phyloP scores from a whole-genome alignment of 1,140 invertebrate genomes.

The Trialeurodes vaporariorum region DNA sequence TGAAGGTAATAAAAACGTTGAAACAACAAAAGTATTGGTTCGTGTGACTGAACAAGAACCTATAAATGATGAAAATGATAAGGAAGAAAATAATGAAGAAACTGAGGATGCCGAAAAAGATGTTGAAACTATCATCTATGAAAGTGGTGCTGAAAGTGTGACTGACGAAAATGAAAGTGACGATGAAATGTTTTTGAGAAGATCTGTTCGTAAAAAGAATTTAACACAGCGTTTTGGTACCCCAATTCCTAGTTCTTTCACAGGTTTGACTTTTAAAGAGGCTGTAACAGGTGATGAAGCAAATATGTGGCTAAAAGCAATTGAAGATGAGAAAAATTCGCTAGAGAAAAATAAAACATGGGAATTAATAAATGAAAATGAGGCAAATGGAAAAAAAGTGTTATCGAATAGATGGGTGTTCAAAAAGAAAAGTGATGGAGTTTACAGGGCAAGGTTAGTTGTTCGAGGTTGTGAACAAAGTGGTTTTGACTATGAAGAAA shows the following conservation, averaged over 20 bases:
- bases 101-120: too few species aligned
- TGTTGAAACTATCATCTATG: too few species aligned
- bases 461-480: conserved; percentile 35
- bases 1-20: too few species aligned
- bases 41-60: background rate
- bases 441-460: conserved; percentile 36
- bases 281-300: background rate
- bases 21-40: too few species aligned
- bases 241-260: background rate
- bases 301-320: conserved; percentile 29
- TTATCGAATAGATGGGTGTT: conserved; percentile 33
- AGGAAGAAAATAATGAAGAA: background rate
- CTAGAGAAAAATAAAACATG: conserved; percentile 32
- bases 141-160: too few species aligned
- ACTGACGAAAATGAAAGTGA: too few species aligned
- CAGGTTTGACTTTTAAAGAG: conserved; percentile 1
- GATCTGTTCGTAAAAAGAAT: too few species aligned
- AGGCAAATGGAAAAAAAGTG: conserved; percentile 22
- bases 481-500: conserved; percentile 32
- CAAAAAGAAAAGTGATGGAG: conserved; percentile 27
- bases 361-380: conserved; percentile 27
- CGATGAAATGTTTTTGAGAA: too few species aligned
- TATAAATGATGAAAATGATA: background rate
- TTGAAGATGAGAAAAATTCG: conserved; percentile 31
- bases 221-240: too few species aligned